Conservation (phyloP, 2,113 vertebrate genomes). For the Rhinoderma darwinii region DNA sequence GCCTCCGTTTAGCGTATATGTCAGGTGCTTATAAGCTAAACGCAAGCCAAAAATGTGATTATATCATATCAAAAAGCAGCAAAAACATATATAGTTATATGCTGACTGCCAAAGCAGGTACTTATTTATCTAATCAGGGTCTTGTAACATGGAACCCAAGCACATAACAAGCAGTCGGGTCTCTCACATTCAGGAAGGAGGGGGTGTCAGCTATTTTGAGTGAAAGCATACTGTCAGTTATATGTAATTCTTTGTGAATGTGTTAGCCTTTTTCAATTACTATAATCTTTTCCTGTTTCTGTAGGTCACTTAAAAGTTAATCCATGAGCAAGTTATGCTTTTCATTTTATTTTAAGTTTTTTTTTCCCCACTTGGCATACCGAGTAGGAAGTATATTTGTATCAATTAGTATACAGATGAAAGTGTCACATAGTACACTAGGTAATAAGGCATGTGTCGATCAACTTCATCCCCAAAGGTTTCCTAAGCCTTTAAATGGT, state of each 20-base stretch:
- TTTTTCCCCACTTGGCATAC: not conserved
- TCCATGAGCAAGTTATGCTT: not conserved
- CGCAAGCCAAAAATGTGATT: no score
- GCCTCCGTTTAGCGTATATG: no score
- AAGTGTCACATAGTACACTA: no score
- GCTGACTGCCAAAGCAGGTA: not conserved
- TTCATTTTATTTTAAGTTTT: not conserved
- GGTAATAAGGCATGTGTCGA: no score
- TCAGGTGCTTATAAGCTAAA: no score
- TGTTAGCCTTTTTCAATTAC: not conserved
- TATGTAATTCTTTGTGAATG: not conserved
- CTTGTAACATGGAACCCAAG: no score
- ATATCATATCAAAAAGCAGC: no score
- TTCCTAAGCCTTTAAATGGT: no score
- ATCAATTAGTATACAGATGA: no score
- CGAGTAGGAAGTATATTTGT: not conserved
- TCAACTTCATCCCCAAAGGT: no score
- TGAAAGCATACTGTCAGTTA: not conserved
- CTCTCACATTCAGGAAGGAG: not conserved
- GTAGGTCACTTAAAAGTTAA: not conserved
- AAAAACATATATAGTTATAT: no score
- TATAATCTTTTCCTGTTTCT: not conserved
- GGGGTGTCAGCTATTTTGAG: not conserved
- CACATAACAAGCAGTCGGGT: not conserved
- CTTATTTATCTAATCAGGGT: not conserved